Evolutionary conservation across 2,797 vertebrate species (phyloP), one percentile per base, ranked within the genome.

Genomic region (Helostoma temminkii): DNA sequence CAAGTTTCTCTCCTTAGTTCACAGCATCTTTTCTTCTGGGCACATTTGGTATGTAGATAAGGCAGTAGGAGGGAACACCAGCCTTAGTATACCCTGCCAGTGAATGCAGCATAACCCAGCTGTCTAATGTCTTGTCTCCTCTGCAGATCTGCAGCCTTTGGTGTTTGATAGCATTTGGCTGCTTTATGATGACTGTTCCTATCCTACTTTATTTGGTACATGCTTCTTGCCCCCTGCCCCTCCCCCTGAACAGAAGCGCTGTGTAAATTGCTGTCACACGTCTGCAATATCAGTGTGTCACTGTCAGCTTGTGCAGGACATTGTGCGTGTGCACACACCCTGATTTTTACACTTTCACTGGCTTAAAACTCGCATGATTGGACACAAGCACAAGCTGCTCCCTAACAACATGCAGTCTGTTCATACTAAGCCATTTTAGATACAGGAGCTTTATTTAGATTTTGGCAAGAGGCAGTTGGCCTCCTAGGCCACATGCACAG

Each of bases 51-150:
- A 34, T 46, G 58, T 49, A 26, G 58, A 63, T 19, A 1, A 71
- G 47, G 16, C 53, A 63, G 22, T 48, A 22, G 25, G 36, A 36
- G 50, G 54, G 55, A 68, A 71, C 34, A 2, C 0, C 26, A 74
- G 53, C 34, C 43, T 4, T 1, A 6, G 22, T 69, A 0, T 21
- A 12, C 9, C 64, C 16, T 79, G 65, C 53, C 62, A 37, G 2
- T 41, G 53, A 76, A 55, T 24, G 48, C 48, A 60, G 56, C 21
- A 46, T 57, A 12, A 9, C 26, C 28, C 24, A 24, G 30, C 46
- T 52, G 32, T n/a, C 21, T 5, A 53, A 57, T 10, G 9, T 25
- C 18, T 5, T 47, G 25, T 60, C 25, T 6, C 15, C 48, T 22
- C 30, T 24, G n/a, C 5, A 1, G 19, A 24, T 37, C 46, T 34